A percentile compares a stretch with the other conserved stretches of the same genome.
Conservation (phyloP, 2,113 vertebrate genomes). For the Pteruthius melanotis region DNA sequence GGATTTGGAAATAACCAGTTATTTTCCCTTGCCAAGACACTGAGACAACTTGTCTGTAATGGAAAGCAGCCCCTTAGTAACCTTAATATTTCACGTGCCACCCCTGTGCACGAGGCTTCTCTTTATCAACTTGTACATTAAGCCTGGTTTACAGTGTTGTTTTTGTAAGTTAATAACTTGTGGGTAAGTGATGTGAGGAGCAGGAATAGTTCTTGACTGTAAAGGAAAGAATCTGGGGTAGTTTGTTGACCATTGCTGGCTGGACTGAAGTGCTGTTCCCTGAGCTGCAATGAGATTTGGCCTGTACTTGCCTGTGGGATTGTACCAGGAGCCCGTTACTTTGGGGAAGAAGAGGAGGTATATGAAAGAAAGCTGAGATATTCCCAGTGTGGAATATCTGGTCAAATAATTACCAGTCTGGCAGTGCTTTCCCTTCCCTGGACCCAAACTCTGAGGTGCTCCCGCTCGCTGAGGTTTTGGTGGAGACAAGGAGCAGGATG, state of each 20-base stretch:
- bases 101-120: neutral
- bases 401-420: neutral
- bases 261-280: neutral
- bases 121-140: neutral
- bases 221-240: neutral
- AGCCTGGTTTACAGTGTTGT: neutral
- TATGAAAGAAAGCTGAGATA: neutral
- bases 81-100: neutral
- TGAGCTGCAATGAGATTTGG: neutral
- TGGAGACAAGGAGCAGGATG: neutral
- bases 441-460: neutral
- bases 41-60: neutral
- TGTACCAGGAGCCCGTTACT: neutral
- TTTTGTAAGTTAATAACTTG: constrained; percentile 12
- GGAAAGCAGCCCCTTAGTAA: neutral
- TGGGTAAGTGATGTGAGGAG: neutral
- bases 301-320: neutral
- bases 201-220: neutral
- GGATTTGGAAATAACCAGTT: neutral
- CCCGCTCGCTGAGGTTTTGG: neutral
- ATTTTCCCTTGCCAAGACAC: neutral
- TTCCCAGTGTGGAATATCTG: neutral
- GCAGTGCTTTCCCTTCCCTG: neutral
- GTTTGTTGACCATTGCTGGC: neutral
- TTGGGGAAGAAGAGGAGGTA: neutral